Percentiles rank a stretch among this genome's conserved stretches.
phyloP scores from a whole-genome alignment of 2,797 vertebrate species.

The Ctenosaura bakeri region DNA sequence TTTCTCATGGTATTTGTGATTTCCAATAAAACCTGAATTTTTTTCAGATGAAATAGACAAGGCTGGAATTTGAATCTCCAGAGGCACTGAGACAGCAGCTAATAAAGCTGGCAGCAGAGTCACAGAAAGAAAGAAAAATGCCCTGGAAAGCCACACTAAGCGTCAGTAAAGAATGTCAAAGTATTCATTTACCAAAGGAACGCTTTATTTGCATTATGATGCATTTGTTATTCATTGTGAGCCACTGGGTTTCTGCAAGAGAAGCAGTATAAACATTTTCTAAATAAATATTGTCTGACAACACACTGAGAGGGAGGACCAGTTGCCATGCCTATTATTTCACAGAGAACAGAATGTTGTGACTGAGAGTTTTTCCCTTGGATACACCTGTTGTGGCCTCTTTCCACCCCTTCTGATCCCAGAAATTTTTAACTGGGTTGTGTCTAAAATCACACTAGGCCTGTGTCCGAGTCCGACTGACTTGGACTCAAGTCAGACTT shows the following conservation, averaged over 20 bases:
- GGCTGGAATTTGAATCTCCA: slow-evolving; percentile 8
- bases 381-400: background rate
- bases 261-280: background rate
- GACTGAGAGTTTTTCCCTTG: background rate
- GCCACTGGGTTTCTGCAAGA: background rate
- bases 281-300: slow-evolving; percentile 12
- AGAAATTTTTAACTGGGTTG: background rate
- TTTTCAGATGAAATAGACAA: slow-evolving; percentile 27
- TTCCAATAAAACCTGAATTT: background rate
- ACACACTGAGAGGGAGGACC: background rate
- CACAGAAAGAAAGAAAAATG: background rate
- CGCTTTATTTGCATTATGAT: slow-evolving; percentile 1
- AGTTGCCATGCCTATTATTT: background rate
- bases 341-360: background rate
- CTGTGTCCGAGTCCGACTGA: too few species aligned
- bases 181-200: background rate
- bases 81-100: background rate
- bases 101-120: background rate
- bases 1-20: slow-evolving; percentile 7
- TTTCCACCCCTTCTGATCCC: background rate
- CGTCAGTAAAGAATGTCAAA: slow-evolving; percentile 11
- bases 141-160: background rate
- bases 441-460: background rate
- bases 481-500: too few species aligned
- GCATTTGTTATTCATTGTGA: slow-evolving; percentile 19